Conservation (phyloP, 2,888 invertebrate species). For the Griposia aprilina region DNA sequence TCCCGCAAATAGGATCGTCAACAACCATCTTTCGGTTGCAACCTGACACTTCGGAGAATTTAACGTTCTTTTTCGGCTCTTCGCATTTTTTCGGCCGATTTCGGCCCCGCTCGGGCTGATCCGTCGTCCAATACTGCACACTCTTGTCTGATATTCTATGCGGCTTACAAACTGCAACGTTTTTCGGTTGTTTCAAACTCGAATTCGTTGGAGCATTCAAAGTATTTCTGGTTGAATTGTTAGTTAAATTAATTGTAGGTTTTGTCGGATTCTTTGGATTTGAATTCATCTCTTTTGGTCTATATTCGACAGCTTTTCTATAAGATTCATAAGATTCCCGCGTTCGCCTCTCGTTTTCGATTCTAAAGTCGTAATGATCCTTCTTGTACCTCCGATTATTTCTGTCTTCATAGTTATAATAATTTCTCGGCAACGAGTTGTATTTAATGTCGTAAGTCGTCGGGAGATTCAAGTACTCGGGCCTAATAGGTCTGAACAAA, state of each 20-base stretch:
- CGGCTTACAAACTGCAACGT: constrained; percentile 87
- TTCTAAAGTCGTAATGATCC: constrained; percentile 87
- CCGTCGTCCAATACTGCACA: constrained; percentile 87
- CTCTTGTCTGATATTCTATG: constrained; percentile 83
- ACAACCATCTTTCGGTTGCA: constrained; percentile 87
- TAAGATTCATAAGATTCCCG: constrained; percentile 80
- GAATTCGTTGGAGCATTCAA: constrained; percentile 68
- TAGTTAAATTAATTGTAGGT: constrained; percentile 49
- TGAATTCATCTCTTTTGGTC: constrained; percentile 59
- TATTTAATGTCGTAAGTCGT: constrained; percentile 85
- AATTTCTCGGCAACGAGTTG: constrained; percentile 85
- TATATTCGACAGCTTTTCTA: constrained; percentile 67
- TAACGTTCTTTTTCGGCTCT: constrained; percentile 87
- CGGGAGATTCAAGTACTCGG: constrained; percentile 87
- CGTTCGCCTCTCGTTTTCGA: constrained; percentile 78
- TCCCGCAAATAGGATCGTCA: constrained; percentile 85
- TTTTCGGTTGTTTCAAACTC: constrained; percentile 73
- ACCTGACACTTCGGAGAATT: constrained; percentile 89
- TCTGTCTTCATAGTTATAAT: constrained; percentile 82
- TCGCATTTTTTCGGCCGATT: constrained; percentile 79
- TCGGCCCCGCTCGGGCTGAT: constrained; percentile 77
- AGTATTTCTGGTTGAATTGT: constrained; percentile 42
- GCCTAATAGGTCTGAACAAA: constrained; percentile 87
- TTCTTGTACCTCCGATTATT: constrained; percentile 80
- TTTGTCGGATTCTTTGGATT: constrained; percentile 57